Evolutionary conservation across 2,888 invertebrate genomes (phyloP).

Genomic region (Xanthia icteritia): DNA sequence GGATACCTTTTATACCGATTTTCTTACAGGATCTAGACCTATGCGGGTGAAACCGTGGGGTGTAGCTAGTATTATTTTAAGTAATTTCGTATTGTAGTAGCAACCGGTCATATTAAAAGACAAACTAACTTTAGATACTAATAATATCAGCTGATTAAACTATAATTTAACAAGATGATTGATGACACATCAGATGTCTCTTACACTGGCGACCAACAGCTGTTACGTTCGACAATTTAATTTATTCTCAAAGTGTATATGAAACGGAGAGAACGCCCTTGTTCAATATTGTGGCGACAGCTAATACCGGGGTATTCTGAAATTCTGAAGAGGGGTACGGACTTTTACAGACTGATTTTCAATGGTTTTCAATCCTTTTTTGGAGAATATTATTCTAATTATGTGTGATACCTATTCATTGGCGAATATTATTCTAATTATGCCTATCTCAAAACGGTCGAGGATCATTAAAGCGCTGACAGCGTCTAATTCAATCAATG

Average conservation of each 20-base stretch:
- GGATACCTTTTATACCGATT: too few species aligned
- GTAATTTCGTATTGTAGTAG: too few species aligned
- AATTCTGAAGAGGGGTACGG: conserved; percentile 9
- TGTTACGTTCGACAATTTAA: conserved; percentile 54
- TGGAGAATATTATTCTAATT: neutral
- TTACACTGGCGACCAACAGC: conserved; percentile 38
- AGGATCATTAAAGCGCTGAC: conserved; percentile 60
- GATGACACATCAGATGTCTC: conserved; percentile 50
- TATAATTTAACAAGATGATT: conserved; percentile 40
- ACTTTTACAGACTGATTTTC: neutral
- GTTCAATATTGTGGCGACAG: conserved; percentile 28
- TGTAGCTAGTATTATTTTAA: too few species aligned
- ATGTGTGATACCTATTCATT: too few species aligned
- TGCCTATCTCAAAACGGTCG: neutral
- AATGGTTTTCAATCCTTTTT: neutral
- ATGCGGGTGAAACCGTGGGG: too few species aligned
- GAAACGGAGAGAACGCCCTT: neutral
- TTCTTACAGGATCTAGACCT: too few species aligned
- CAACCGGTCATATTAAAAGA: too few species aligned
- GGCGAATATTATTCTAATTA: neutral
- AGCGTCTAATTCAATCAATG: conserved; percentile 71
- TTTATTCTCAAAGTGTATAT: conserved; percentile 33
- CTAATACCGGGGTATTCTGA: neutral
- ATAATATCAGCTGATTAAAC: conserved; percentile 33
- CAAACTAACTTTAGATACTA: neutral